Percentiles rank a stretch among this genome's conserved stretches.
Conservation (phyloP, 2,113 vertebrate species). For the Corydoras maculifer region DNA sequence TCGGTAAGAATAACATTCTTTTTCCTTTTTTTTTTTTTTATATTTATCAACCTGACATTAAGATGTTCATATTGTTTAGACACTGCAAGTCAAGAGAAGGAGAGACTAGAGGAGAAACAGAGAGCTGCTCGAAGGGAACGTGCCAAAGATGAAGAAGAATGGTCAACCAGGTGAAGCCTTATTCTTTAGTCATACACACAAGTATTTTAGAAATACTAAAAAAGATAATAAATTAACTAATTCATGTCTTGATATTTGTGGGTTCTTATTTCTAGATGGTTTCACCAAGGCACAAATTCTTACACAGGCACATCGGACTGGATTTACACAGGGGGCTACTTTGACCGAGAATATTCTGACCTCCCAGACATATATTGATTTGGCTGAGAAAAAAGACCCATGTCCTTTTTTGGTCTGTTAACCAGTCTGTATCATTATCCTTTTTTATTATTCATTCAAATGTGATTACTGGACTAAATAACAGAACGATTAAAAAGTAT, state of each 20-base stretch:
- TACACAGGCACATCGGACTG: slow-evolving; percentile 82
- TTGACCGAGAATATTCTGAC: slow-evolving; percentile 87
- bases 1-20: slow-evolving; percentile 61
- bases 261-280: slow-evolving; percentile 73
- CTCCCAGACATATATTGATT: slow-evolving; percentile 89
- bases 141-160: slow-evolving; percentile 76
- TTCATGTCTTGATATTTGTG: background rate
- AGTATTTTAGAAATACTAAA: no score
- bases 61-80: slow-evolving; percentile 58
- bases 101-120: slow-evolving; percentile 91
- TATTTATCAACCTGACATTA: background rate
- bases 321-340: slow-evolving; percentile 89
- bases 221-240: no score
- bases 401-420: no score
- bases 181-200: background rate
- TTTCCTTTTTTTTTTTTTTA: background rate
- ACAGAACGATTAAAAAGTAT: no score
- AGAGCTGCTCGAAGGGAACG: slow-evolving; percentile 80
- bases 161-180: slow-evolving; percentile 76
- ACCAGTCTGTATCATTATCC: no score
- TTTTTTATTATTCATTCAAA: no score
- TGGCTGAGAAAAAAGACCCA: no score
- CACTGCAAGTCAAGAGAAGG: slow-evolving; percentile 82
- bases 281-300: slow-evolving; percentile 78
- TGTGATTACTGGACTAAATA: no score